Evolutionary conservation across 1,140 invertebrate genomes (phyloP), one percentile per base, ranked within the genome.

Genomic region (Calliopsis andreniformis): DNA sequence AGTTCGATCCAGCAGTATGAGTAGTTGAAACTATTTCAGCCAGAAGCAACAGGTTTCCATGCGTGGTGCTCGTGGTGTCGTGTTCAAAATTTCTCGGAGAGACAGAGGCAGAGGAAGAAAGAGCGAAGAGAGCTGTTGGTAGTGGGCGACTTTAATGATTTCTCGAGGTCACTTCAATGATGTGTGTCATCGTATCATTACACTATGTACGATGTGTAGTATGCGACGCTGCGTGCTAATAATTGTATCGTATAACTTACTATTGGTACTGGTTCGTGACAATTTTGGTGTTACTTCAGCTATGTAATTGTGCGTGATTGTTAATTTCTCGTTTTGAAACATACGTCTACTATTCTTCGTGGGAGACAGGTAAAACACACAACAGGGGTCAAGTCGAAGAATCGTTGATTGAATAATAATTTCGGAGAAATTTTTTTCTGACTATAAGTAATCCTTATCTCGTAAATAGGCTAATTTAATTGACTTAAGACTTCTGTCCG

Each of bases 111-210:
- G 28, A 58, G 43, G 64, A 66, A 75, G 69, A 68, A 78, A 47
- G 64, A 78, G 47, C 75, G 25, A 73, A 47, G 55, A 10, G 63
- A 59, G 66, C 69, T 51, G 49, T 47, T 16, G 35, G 69, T 67
- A 83, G 82, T 87, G 78, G 79, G 82, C 85, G 78, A 86, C 82
- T 86, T 87, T 84, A 87, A 88, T 87, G 86, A 87, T 66, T 83
- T 63, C 77, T 86, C 84, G 87, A 89, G 86, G 86, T 83, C 85
- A 78, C 82, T 86, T 90, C 88, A 89, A 90, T 90, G 87, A 89
- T 85, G 85, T 88, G 69, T 81, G 78, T 80, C 71, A 68, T 82
- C 75, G 72, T 67, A 70, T 86, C 79, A 79, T 85, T 72, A 67
- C 71, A 43, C 56, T 72, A 18, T 73, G 43, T 16, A 75, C 18